A percentile compares a stretch with the other conserved stretches of the same genome.
These are phyloP conservation scores for Chaitophorus viminalis DNA, from an alignment of 2,888 invertebrate species.

Conservation along the genomic window DNA sequence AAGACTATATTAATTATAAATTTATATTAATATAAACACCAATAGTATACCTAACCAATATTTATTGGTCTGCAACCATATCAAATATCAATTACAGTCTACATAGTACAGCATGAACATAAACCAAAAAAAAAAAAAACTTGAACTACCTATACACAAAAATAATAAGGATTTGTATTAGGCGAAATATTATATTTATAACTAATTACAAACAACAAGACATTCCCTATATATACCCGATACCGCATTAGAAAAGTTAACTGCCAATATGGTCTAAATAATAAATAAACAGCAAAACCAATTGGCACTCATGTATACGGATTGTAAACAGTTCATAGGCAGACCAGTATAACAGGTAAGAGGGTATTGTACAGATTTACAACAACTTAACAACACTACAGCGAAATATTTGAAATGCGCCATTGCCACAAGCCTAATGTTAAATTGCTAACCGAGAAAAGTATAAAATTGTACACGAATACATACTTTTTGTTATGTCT, in stretches of 20 bases:
- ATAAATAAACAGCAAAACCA: background rate
- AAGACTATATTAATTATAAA: background rate
- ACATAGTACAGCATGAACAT: background rate
- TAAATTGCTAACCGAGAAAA: background rate
- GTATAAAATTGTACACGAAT: background rate
- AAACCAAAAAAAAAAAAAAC: background rate
- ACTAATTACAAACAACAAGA: conserved; percentile 18
- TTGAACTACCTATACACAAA: background rate
- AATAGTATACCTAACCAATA: background rate
- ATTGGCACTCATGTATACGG: background rate
- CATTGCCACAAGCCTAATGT: conserved; percentile 41
- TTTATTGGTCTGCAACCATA: background rate
- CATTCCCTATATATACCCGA: background rate
- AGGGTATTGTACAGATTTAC: background rate
- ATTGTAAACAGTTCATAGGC: background rate
- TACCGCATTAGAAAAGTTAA: background rate
- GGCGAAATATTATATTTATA: background rate
- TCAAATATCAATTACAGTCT: background rate
- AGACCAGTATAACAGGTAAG: conserved; percentile 10
- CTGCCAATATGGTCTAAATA: background rate
- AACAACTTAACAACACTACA: conserved; percentile 6
- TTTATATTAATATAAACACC: background rate
- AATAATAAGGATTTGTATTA: background rate
- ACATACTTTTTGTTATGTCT: conserved; percentile 16
- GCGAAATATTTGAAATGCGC: conserved; percentile 43